Conservation (phyloP, 2,888 invertebrate species). For the Auanema sp. region DNA sequence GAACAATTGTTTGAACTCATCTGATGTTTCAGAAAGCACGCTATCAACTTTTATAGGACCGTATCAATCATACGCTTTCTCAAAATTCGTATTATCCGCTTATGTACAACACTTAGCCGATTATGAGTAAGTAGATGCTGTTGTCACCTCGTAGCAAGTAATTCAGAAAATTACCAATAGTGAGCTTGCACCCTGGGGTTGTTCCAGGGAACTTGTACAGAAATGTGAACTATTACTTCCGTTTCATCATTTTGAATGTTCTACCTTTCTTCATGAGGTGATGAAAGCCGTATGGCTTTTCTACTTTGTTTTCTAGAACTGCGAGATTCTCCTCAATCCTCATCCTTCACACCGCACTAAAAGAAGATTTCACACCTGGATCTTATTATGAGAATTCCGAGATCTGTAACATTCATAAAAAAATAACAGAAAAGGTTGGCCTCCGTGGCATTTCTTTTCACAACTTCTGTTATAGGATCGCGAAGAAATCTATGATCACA, state of each 20-base stretch:
- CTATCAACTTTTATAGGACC: slow-evolving; percentile 25
- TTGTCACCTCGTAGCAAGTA: not conserved
- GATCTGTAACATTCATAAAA: slow-evolving; percentile 7
- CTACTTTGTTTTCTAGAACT: slow-evolving; percentile 15
- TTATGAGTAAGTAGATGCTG: not conserved
- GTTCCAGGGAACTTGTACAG: slow-evolving; percentile 41
- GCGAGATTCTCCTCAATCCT: slow-evolving; percentile 32
- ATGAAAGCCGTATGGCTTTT: too few relatives aligned
- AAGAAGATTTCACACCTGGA: slow-evolving; percentile 31
- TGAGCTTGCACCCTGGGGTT: slow-evolving; percentile 34
- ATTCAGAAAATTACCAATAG: slow-evolving; percentile 15
- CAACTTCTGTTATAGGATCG: too few relatives aligned
- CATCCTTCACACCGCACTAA: slow-evolving; percentile 31
- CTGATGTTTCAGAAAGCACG: slow-evolving; percentile 16
- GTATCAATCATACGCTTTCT: slow-evolving; percentile 46
- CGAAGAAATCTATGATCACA: too few relatives aligned
- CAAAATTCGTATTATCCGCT: slow-evolving; percentile 38
- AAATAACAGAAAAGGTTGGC: not conserved
- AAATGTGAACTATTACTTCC: slow-evolving; percentile 26
- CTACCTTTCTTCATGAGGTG: slow-evolving; percentile 18
- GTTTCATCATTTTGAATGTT: slow-evolving; percentile 17
- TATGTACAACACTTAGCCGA: slow-evolving; percentile 31
- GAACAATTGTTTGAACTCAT: not conserved
- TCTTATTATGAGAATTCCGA: slow-evolving; percentile 41
- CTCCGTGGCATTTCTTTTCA: too few relatives aligned